Percentiles rank a stretch among this genome's conserved stretches.
Evolutionary conservation across 35 echinoderm and acorn worm genomes (phyloP).

Genomic region (Acanthaster planci): DNA sequence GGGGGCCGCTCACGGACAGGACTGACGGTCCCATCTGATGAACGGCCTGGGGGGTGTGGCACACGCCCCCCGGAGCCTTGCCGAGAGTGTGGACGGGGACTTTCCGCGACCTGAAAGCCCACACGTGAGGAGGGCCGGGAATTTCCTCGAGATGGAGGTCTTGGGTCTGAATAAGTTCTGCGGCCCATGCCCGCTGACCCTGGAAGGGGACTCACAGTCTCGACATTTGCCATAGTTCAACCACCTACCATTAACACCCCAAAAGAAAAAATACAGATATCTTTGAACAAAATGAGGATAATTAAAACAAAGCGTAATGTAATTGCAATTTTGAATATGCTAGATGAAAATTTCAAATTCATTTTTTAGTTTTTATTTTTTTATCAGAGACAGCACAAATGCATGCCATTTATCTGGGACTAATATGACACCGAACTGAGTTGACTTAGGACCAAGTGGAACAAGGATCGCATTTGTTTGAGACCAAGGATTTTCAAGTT

Average conservation of each 20-base stretch:
- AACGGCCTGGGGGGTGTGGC: slow-evolving; percentile 11
- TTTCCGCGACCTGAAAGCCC: slow-evolving; percentile 30
- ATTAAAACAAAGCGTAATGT: no score
- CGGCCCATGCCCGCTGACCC: slow-evolving; percentile 38
- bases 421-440: no score
- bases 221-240: slow-evolving; percentile 35
- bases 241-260: not conserved
- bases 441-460: no score
- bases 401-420: no score
- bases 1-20: slow-evolving; percentile 64
- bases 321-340: no score
- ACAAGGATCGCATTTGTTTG: no score
- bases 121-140: slow-evolving; percentile 85
- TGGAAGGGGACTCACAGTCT: slow-evolving; percentile 20
- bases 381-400: no score
- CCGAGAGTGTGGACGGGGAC: slow-evolving; percentile 48
- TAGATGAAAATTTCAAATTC: no score
- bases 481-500: no score
- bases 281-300: no score
- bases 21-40: slow-evolving; percentile 29
- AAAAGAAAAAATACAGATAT: no score
- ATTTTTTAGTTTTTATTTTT: no score
- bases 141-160: slow-evolving; percentile 63
- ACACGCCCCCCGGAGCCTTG: slow-evolving; percentile 49
- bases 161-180: slow-evolving; percentile 24